Conservation (phyloP, 92 coral and sea anemone genomes). For the Bergia sp. region DNA sequence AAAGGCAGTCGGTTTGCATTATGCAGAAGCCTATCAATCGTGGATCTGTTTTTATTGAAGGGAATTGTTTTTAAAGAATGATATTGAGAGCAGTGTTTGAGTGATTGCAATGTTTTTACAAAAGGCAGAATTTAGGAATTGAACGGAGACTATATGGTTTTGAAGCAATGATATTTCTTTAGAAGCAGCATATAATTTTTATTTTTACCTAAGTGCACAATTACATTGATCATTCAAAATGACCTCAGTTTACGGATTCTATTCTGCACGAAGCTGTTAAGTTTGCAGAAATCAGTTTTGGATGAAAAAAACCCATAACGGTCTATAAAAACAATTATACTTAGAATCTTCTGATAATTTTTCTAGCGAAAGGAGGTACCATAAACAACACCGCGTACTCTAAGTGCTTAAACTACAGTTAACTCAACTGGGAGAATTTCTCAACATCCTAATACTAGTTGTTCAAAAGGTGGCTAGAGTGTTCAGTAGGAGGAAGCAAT, state of each 20-base stretch:
- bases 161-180: neutral
- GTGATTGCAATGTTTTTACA: neutral
- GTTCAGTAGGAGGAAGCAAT: no score
- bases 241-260: no score
- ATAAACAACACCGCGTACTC: neutral
- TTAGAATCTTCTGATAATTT: neutral
- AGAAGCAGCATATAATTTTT: neutral
- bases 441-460: neutral
- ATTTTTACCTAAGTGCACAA: neutral
- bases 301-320: neutral
- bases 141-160: neutral
- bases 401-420: neutral
- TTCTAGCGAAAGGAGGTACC: neutral
- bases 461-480: no score
- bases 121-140: neutral
- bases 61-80: neutral
- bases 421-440: neutral
- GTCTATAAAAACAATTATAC: no score
- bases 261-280: no score
- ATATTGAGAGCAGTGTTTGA: slow-evolving; percentile 2
- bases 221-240: no score
- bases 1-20: neutral
- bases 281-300: no score
- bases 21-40: neutral
- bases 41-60: neutral